Conservation (phyloP, 2,888 invertebrate genomes). For the Eudasyphora cyanicolor region DNA sequence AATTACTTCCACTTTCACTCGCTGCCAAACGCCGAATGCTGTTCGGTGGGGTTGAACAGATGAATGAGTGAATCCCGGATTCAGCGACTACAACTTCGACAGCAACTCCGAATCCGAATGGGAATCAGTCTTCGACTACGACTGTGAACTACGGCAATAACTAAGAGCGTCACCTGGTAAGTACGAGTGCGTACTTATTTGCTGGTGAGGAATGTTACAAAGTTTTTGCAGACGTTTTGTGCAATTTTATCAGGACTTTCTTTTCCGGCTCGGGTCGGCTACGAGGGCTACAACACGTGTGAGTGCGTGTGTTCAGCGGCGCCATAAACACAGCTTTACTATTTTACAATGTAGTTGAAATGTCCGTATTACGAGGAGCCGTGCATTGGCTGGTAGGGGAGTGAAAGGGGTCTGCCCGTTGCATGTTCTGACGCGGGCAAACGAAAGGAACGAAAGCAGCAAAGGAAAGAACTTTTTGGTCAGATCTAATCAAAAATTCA, state of each 20-base stretch:
- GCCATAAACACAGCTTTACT: conserved; percentile 23
- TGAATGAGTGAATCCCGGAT: conserved; percentile 46
- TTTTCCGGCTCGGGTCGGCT: conserved; percentile 10
- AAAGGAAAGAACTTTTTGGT: conserved; percentile 72
- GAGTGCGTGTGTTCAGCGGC: conserved; percentile 49
- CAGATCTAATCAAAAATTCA: conserved; percentile 79
- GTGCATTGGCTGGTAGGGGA: conserved; percentile 8
- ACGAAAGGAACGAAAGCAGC: conserved; percentile 37
- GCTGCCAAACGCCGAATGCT: conserved; percentile 36
- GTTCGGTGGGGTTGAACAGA: conserved; percentile 37
- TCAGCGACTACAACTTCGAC: not conserved
- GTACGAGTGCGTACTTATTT: conserved; percentile 35
- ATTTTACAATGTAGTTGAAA: not conserved
- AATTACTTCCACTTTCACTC: conserved; percentile 63
- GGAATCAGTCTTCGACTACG: not conserved
- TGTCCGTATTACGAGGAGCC: not conserved
- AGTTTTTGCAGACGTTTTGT: conserved; percentile 37
- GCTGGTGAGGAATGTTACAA: conserved; percentile 44
- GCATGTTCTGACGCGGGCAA: conserved; percentile 65
- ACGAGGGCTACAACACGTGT: too few species aligned
- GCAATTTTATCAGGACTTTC: conserved; percentile 50
- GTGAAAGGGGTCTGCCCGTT: conserved; percentile 64
- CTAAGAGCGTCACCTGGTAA: conserved; percentile 41
- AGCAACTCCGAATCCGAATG: conserved; percentile 6
- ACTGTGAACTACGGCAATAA: conserved; percentile 34